Evolutionary conservation across 2,797 vertebrate species (phyloP).

Genomic region (Cercopithecus neglectus): DNA sequence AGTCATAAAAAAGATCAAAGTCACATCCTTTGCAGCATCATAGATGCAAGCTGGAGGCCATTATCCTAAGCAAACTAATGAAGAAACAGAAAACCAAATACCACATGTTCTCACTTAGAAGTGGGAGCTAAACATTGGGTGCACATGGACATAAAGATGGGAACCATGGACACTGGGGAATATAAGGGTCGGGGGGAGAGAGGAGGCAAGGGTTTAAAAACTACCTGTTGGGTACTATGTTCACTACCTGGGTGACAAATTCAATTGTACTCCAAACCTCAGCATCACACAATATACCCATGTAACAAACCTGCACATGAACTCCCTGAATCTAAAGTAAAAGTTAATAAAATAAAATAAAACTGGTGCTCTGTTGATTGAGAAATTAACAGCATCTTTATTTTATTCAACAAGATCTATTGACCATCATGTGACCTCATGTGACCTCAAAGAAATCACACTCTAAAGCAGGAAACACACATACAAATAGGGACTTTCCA

Average conservation of each 20-base stretch:
- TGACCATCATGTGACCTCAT: not conserved
- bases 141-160: not conserved
- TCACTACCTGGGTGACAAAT: not conserved
- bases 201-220: not conserved
- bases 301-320: not conserved
- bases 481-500: not conserved
- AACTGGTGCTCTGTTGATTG: not conserved
- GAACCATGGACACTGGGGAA: not conserved
- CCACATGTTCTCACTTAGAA: not conserved
- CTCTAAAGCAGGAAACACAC: not conserved
- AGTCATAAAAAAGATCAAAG: not conserved
- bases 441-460: not conserved
- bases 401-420: not conserved
- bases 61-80: not conserved
- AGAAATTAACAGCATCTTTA: not conserved
- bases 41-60: not conserved
- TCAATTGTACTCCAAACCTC: not conserved
- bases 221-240: not conserved
- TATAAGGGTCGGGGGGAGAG: not conserved
- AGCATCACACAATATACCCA: not conserved
- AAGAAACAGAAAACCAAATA: not conserved
- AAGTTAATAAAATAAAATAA: not conserved
- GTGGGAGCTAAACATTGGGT: not conserved
- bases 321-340: not conserved
- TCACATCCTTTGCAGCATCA: not conserved